Evolutionary conservation across 2,888 invertebrate species (phyloP).

Genomic region (Marronus borbonicus): DNA sequence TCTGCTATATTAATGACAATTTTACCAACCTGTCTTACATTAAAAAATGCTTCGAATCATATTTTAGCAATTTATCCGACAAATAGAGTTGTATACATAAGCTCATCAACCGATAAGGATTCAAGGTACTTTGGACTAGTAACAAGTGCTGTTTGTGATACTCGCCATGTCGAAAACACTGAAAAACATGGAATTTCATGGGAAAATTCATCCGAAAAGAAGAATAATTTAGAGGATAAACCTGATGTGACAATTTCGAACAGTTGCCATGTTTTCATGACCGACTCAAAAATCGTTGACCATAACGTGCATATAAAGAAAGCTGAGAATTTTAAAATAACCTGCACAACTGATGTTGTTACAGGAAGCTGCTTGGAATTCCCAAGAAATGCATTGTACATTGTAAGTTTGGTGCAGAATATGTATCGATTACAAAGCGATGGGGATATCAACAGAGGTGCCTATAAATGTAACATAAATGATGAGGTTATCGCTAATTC

Average conservation of each 20-base stretch:
- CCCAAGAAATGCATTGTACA: slow-evolving; percentile 87
- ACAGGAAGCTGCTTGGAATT: slow-evolving; percentile 90
- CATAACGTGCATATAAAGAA: slow-evolving; percentile 86
- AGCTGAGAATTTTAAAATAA: slow-evolving; percentile 87
- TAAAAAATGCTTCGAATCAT: slow-evolving; percentile 85
- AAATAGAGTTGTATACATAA: slow-evolving; percentile 89
- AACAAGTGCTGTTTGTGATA: slow-evolving; percentile 81
- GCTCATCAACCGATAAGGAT: slow-evolving; percentile 92
- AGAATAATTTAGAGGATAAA: slow-evolving; percentile 60
- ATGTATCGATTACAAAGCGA: slow-evolving; percentile 78
- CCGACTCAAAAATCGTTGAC: slow-evolving; percentile 88
- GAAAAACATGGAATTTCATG: slow-evolving; percentile 59
- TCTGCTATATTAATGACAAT: slow-evolving; percentile 90
- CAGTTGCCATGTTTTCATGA: slow-evolving; percentile 96
- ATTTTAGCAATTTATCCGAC: slow-evolving; percentile 90
- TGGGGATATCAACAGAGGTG: slow-evolving; percentile 54
- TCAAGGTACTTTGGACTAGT: slow-evolving; percentile 94
- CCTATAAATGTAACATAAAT: slow-evolving; percentile 57
- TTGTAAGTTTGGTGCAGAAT: slow-evolving; percentile 80
- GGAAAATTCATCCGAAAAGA: slow-evolving; percentile 54
- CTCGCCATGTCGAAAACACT: slow-evolving; percentile 58
- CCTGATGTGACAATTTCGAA: slow-evolving; percentile 79
- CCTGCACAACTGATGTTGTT: slow-evolving; percentile 86
- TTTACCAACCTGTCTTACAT: slow-evolving; percentile 83
- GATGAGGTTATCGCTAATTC: slow-evolving; percentile 80